Evolutionary conservation across 1,140 invertebrate species (phyloP).

Genomic region (Steinernema khuongi): DNA sequence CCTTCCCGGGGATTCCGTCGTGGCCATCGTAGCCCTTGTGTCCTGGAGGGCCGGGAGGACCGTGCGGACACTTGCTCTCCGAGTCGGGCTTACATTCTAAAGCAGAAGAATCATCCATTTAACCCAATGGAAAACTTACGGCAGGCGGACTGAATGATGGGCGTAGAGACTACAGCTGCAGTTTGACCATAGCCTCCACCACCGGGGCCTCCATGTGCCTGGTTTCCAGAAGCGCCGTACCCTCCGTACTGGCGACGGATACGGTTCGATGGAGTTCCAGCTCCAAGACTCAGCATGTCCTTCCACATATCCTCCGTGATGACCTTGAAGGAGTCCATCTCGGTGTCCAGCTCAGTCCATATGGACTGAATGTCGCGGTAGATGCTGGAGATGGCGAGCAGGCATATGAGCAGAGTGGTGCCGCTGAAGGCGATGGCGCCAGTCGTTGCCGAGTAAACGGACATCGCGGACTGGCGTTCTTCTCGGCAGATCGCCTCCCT

Average conservation of each 20-base stretch:
- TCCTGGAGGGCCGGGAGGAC: constrained; percentile 42
- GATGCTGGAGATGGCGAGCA: constrained; percentile 36
- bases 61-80: constrained; percentile 44
- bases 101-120: too few species aligned
- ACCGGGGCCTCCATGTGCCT: not conserved
- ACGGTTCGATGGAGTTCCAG: constrained; percentile 32
- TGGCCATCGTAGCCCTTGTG: constrained; percentile 38
- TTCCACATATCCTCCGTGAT: constrained; percentile 42
- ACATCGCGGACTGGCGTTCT: constrained; percentile 18
- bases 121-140: not conserved
- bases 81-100: constrained; percentile 43
- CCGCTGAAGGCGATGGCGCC: constrained; percentile 34
- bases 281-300: constrained; percentile 42
- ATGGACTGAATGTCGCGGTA: constrained; percentile 35
- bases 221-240: constrained; percentile 37
- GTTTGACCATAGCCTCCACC: not conserved
- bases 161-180: not conserved
- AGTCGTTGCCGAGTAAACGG: constrained; percentile 27
- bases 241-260: constrained; percentile 44
- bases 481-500: too few species aligned
- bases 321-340: constrained; percentile 38
- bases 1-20: constrained; percentile 38
- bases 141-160: not conserved
- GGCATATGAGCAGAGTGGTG: constrained; percentile 29
- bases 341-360: constrained; percentile 38